Conservation (phyloP, 2,888 invertebrate genomes). For the Heliconius cydno region DNA sequence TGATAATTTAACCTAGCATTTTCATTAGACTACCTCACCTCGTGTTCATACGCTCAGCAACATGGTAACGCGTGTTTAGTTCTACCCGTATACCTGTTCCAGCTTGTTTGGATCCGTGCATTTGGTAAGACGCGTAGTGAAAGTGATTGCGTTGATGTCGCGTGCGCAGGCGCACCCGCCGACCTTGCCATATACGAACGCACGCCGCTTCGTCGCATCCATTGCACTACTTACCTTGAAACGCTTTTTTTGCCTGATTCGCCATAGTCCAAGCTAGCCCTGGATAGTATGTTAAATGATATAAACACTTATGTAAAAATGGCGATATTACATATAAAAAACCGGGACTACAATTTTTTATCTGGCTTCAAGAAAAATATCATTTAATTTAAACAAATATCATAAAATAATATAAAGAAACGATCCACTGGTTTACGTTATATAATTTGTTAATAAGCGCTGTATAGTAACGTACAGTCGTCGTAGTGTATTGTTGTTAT, state of each 20-base stretch:
- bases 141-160: slow-evolving; percentile 80
- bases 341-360: too few relatives aligned
- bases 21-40: not conserved
- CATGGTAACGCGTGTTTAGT: slow-evolving; percentile 25
- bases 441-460: slow-evolving; percentile 16
- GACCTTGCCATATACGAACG: slow-evolving; percentile 78
- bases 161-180: slow-evolving; percentile 71
- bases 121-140: slow-evolving; percentile 75
- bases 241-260: slow-evolving; percentile 61
- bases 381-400: not conserved
- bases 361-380: too few relatives aligned
- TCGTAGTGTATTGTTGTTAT: slow-evolving; percentile 58
- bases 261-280: slow-evolving; percentile 52
- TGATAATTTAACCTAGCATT: not conserved
- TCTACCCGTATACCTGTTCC: slow-evolving; percentile 51
- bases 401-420: not conserved
- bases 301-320: not conserved
- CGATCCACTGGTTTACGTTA: slow-evolving; percentile 7
- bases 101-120: slow-evolving; percentile 57
- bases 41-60: not conserved
- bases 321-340: not conserved
- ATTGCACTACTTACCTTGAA: slow-evolving; percentile 65
- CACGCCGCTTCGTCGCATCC: slow-evolving; percentile 51
- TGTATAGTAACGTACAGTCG: slow-evolving; percentile 26
- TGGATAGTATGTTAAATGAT: not conserved